A percentile compares a stretch with the other conserved stretches of the same genome.
phyloP scores from a whole-genome alignment of 2,113 vertebrate genomes.

The Brevimyrus niger region DNA sequence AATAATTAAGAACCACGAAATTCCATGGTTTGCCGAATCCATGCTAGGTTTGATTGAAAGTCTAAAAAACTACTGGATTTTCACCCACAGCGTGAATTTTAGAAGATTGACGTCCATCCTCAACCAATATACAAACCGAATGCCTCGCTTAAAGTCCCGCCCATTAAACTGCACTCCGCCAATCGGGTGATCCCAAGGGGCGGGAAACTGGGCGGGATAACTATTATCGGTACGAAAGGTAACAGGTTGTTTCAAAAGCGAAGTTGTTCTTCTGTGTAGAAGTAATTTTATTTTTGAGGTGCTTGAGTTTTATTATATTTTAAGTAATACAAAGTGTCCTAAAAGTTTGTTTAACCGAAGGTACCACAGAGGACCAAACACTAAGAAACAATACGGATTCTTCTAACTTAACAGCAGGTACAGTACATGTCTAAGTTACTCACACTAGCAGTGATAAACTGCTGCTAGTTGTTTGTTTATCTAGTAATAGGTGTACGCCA shows the following conservation, averaged over 20 bases:
- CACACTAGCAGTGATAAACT: neutral
- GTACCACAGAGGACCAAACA: neutral
- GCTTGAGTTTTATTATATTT: neutral
- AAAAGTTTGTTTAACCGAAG: neutral
- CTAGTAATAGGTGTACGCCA: neutral
- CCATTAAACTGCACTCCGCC: slow-evolving; percentile 22
- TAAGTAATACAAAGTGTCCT: neutral
- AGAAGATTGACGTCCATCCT: slow-evolving; percentile 10
- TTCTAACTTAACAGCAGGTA: slow-evolving; percentile 18
- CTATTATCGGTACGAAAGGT: slow-evolving; percentile 52
- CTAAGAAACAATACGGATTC: neutral
- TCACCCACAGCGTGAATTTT: neutral
- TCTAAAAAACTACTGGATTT: neutral
- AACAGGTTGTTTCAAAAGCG: slow-evolving; percentile 61
- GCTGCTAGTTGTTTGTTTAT: neutral
- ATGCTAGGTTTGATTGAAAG: neutral
- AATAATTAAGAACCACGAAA: neutral
- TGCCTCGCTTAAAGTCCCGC: slow-evolving; percentile 20
- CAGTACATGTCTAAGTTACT: neutral
- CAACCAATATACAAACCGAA: slow-evolving; percentile 35
- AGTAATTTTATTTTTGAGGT: neutral
- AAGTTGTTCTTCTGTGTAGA: slow-evolving; percentile 34
- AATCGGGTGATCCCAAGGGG: slow-evolving; percentile 35
- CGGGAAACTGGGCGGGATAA: slow-evolving; percentile 43
- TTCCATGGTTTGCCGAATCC: neutral